These are phyloP conservation scores for Gambelia wislizenii DNA, from an alignment of 2,797 vertebrate genomes.

Conservation along the genomic window DNA sequence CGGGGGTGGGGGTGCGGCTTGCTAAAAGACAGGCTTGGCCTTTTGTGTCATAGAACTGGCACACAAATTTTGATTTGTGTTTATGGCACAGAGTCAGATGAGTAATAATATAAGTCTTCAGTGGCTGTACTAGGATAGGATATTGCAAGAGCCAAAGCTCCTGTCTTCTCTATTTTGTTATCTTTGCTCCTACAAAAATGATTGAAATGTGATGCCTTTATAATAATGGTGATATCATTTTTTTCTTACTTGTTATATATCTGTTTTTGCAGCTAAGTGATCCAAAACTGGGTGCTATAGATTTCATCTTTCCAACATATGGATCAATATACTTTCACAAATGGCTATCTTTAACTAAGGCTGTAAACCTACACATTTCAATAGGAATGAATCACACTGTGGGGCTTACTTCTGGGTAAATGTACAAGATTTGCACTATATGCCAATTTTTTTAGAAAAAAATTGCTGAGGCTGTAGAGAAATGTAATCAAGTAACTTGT, in stretches of 20 bases:
- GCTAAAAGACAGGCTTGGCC: neutral
- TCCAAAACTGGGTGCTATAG: conserved; percentile 39
- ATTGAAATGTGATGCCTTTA: conserved; percentile 61
- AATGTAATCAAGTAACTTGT: conserved; percentile 60
- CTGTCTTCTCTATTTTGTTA: conserved; percentile 34
- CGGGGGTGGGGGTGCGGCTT: neutral
- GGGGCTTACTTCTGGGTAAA: neutral
- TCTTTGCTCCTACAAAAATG: conserved; percentile 48
- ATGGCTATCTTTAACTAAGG: conserved; percentile 69
- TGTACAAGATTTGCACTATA: too few species aligned
- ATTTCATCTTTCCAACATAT: conserved; percentile 64
- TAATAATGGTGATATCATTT: conserved; percentile 57
- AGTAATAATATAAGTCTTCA: neutral
- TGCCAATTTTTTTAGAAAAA: conserved; percentile 66
- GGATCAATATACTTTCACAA: conserved; percentile 67
- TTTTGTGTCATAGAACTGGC: neutral
- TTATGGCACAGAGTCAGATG: neutral
- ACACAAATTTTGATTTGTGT: neutral
- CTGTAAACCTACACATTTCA: neutral
- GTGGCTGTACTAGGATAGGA: neutral
- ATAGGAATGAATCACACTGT: neutral
- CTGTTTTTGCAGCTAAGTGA: conserved; percentile 61
- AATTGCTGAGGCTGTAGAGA: neutral
- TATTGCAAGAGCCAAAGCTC: neutral
- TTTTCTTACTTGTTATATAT: conserved; percentile 53